phyloP scores from a whole-genome alignment of 2,113 vertebrate species.

The Bothrops jararaca region DNA sequence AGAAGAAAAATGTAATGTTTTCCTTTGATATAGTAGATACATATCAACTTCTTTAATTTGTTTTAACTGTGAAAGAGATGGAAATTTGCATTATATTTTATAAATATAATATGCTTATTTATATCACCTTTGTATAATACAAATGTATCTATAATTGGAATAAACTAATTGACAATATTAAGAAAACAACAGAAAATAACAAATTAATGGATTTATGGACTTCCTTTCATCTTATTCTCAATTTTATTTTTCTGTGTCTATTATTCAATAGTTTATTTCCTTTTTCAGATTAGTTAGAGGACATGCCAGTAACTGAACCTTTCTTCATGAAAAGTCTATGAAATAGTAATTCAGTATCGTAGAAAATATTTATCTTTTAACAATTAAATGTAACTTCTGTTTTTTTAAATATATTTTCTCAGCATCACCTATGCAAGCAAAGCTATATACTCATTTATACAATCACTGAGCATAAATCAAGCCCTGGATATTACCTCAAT shows the following conservation, averaged over 20 bases:
- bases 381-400: neutral
- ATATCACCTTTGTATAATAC: neutral
- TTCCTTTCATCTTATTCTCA: neutral
- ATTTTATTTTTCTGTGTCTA: neutral
- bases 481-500: constrained; percentile 22
- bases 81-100: neutral
- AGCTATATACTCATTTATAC: neutral
- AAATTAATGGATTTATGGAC: neutral
- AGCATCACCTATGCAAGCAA: neutral
- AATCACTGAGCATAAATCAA: constrained; percentile 32
- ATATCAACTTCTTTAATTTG: neutral
- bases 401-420: neutral
- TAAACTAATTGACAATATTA: neutral
- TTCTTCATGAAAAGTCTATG: neutral
- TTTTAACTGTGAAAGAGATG: neutral
- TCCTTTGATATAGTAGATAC: neutral
- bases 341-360: neutral
- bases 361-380: constrained; percentile 13
- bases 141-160: neutral
- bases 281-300: neutral
- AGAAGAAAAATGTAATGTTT: neutral
- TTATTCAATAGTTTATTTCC: neutral
- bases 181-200: neutral
- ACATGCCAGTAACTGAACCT: neutral
- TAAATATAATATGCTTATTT: neutral